phyloP scores from a whole-genome alignment of 2,113 vertebrate genomes.

The Cynoglossus semilaevis region DNA sequence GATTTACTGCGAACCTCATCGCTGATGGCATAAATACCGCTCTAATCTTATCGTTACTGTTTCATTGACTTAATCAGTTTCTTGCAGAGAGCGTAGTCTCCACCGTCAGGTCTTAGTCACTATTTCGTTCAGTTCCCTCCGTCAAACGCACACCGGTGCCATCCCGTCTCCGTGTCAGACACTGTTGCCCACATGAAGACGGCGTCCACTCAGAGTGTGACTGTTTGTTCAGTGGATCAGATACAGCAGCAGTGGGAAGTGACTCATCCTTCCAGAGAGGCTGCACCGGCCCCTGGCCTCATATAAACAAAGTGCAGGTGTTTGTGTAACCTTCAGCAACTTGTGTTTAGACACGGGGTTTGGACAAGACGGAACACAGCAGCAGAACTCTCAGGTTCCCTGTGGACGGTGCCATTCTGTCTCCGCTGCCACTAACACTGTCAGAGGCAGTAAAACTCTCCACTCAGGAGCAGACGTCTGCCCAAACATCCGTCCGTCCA shows the following conservation, averaged over 20 bases:
- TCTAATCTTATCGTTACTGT: slow-evolving; percentile 60
- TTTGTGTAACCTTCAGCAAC: slow-evolving; percentile 58
- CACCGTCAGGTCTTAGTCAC: too few species aligned
- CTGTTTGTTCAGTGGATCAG: slow-evolving; percentile 48
- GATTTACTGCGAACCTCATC: slow-evolving; percentile 50
- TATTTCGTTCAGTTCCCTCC: too few species aligned
- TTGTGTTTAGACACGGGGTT: slow-evolving; percentile 66
- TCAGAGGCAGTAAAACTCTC: slow-evolving; percentile 45
- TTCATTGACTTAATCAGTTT: slow-evolving; percentile 62
- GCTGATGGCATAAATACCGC: slow-evolving; percentile 55
- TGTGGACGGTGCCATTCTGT: slow-evolving; percentile 38
- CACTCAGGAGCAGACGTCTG: slow-evolving; percentile 40
- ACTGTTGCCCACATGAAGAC: too few species aligned
- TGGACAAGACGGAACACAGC: slow-evolving; percentile 60
- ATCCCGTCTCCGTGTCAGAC: too few species aligned
- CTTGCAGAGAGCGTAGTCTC: slow-evolving; percentile 25
- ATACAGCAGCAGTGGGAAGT: slow-evolving; percentile 44
- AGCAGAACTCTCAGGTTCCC: slow-evolving; percentile 49
- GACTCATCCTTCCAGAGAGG: slow-evolving; percentile 59
- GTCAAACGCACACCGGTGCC: too few species aligned
- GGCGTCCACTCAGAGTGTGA: too few species aligned
- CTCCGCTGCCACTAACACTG: slow-evolving; percentile 36
- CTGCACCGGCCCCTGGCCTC: slow-evolving; percentile 41
- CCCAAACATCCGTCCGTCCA: slow-evolving; percentile 54
- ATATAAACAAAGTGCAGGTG: slow-evolving; percentile 58